A percentile compares a stretch with the other conserved stretches of the same genome.
These are phyloP conservation scores for Mimumesa dahlbomi DNA, from an alignment of 2,888 invertebrate genomes.

Conservation along the genomic window DNA sequence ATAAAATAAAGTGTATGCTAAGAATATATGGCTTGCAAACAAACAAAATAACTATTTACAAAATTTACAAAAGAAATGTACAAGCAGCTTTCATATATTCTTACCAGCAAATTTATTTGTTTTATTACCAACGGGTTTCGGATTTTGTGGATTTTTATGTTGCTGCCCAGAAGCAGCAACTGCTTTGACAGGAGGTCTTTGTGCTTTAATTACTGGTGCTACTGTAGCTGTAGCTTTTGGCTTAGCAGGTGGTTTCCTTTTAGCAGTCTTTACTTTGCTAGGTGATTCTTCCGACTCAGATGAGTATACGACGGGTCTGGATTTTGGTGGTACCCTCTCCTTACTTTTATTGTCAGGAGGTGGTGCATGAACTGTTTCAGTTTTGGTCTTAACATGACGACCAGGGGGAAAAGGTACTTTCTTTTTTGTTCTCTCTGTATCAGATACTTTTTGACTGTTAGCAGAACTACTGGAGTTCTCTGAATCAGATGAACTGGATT, in stretches of 20 bases:
- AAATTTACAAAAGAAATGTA: neutral
- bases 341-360: conserved; percentile 72
- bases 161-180: conserved; percentile 57
- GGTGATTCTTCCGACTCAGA: conserved; percentile 78
- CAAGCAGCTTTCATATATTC: conserved; percentile 21
- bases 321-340: conserved; percentile 71
- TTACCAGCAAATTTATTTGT: conserved; percentile 71
- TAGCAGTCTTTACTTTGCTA: conserved; percentile 75
- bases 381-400: conserved; percentile 74
- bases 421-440: conserved; percentile 74
- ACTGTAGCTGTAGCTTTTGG: conserved; percentile 85
- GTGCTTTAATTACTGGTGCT: conserved; percentile 82
- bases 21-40: neutral
- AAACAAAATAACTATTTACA: neutral
- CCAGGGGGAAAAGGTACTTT: conserved; percentile 63
- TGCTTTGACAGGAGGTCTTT: conserved; percentile 80
- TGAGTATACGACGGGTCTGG: conserved; percentile 73
- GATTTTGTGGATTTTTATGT: conserved; percentile 71
- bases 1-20: neutral
- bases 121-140: conserved; percentile 74
- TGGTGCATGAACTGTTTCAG: conserved; percentile 59
- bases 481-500: conserved; percentile 78
- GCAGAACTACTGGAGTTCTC: conserved; percentile 78
- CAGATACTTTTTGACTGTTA: conserved; percentile 75
- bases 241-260: conserved; percentile 83